Conservation (phyloP, 2,888 invertebrate genomes). For the Alloscopus bannaensis region DNA sequence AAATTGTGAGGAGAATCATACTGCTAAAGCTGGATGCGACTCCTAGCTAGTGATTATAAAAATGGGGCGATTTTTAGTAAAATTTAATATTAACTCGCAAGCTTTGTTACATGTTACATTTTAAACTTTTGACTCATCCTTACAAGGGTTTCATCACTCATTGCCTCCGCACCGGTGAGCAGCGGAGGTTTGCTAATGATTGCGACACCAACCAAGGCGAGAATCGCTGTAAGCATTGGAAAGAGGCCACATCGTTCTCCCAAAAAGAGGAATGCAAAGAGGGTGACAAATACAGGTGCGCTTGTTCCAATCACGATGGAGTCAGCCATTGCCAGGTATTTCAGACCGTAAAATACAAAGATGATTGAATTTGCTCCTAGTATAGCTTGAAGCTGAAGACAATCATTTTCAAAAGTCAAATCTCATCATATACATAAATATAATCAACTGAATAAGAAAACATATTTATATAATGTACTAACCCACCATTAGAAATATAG, state of each 20-base stretch:
- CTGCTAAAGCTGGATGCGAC: slow-evolving; percentile 49
- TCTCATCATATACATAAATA: too few species aligned
- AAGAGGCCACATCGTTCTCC: slow-evolving; percentile 48
- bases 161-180: slow-evolving; percentile 44
- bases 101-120: background rate
- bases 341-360: slow-evolving; percentile 56
- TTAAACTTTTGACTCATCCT: background rate
- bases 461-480: too few species aligned
- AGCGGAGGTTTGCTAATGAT: slow-evolving; percentile 60
- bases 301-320: slow-evolving; percentile 52
- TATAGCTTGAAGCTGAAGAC: slow-evolving; percentile 54
- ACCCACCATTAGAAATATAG: slow-evolving; percentile 47
- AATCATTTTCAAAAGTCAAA: too few species aligned
- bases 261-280: slow-evolving; percentile 54
- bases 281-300: slow-evolving; percentile 58
- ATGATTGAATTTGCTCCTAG: slow-evolving; percentile 62
- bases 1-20: slow-evolving; percentile 57
- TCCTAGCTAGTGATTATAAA: slow-evolving; percentile 24
- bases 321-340: slow-evolving; percentile 59
- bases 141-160: slow-evolving; percentile 52
- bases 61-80: background rate
- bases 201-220: slow-evolving; percentile 54
- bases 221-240: slow-evolving; percentile 36
- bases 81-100: background rate
- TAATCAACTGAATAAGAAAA: too few species aligned